Evolutionary conservation across 2,888 invertebrate species (phyloP).

Genomic region (Scelioninae gen. 2): DNA sequence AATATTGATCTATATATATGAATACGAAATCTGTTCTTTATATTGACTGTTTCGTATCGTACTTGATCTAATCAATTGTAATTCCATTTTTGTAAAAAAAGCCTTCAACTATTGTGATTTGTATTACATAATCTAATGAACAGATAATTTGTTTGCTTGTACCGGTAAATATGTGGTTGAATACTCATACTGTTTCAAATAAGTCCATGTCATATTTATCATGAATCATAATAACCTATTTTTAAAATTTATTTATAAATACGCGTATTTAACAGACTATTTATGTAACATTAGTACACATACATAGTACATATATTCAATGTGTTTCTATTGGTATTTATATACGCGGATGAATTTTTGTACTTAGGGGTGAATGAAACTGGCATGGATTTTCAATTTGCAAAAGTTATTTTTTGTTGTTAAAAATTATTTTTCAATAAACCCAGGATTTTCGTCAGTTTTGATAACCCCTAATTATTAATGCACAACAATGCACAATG

Average conservation of each 20-base stretch:
- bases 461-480: constrained; percentile 15
- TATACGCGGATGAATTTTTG: constrained; percentile 24
- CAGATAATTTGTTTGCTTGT: constrained; percentile 28
- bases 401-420: constrained; percentile 1
- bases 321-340: constrained; percentile 36
- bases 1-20: neutral
- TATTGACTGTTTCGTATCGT: constrained; percentile 4
- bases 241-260: constrained; percentile 43
- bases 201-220: constrained; percentile 15
- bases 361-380: constrained; percentile 21
- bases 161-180: constrained; percentile 11
- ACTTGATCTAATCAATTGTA: constrained; percentile 27
- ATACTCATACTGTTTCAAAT: constrained; percentile 25
- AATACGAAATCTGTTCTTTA: constrained; percentile 11
- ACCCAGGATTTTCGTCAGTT: constrained; percentile 15
- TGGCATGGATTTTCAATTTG: neutral
- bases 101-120: constrained; percentile 28
- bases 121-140: constrained; percentile 33
- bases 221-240: constrained; percentile 30
- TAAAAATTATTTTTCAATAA: neutral
- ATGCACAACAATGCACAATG: constrained; percentile 20
- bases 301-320: constrained; percentile 18
- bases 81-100: constrained; percentile 28
- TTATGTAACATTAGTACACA: constrained; percentile 36
- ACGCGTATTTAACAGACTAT: constrained; percentile 40